Conservation (phyloP, 2,797 vertebrate species). For the Bucorvus abyssinicus region DNA sequence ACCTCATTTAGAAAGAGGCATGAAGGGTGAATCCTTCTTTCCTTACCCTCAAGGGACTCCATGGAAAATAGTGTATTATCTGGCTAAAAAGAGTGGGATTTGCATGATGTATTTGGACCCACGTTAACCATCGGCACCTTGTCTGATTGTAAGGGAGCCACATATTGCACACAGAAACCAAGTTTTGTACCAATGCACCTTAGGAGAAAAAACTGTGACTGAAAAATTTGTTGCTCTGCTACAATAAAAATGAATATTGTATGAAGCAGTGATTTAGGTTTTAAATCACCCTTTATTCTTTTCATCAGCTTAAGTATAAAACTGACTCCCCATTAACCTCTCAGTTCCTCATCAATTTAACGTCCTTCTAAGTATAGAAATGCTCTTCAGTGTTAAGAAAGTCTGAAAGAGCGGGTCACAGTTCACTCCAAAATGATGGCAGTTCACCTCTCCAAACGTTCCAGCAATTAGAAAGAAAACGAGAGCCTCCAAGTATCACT, state of each 20-base stretch:
- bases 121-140: not conserved
- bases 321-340: not conserved
- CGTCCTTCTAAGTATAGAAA: not conserved
- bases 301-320: not conserved
- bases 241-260: not conserved
- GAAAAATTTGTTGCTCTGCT: not conserved
- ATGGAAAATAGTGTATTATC: not conserved
- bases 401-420: not conserved
- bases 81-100: not conserved
- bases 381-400: not conserved
- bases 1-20: slow-evolving; percentile 33
- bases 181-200: not conserved
- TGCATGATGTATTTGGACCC: not conserved
- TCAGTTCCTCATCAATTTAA: not conserved
- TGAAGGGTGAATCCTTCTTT: not conserved
- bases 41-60: not conserved
- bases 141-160: not conserved
- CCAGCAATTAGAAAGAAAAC: not conserved
- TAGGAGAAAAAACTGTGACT: not conserved
- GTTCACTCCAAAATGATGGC: not conserved
- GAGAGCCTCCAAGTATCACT: not conserved
- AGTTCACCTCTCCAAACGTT: not conserved
- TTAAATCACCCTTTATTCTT: slow-evolving; percentile 30
- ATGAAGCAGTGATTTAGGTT: not conserved
- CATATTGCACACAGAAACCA: not conserved